phyloP scores from a whole-genome alignment of 2,113 vertebrate species.

The Ophthalmolycus amberensis region DNA sequence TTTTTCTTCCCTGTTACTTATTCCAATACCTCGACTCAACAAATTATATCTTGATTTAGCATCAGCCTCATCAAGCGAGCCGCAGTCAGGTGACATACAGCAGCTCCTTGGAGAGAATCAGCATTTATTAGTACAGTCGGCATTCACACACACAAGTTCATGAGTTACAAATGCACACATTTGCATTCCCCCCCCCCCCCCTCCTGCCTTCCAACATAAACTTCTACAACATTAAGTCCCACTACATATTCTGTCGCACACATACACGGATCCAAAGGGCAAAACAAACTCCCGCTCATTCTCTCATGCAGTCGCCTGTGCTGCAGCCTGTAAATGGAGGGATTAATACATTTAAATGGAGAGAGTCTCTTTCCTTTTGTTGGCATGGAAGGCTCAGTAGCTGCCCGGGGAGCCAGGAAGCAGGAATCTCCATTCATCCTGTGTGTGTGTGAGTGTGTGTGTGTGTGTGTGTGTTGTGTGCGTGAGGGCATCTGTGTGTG shows the following conservation, averaged over 20 bases:
- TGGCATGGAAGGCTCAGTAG: conserved; percentile 54
- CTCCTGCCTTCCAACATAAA: conserved; percentile 16
- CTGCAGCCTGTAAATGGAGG: conserved; percentile 54
- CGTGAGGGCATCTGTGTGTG: not conserved
- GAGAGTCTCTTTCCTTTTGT: conserved; percentile 56
- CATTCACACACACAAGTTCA: not conserved
- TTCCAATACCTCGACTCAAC: not conserved
- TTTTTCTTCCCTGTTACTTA: not conserved
- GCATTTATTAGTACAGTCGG: not conserved
- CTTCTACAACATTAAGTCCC: conserved; percentile 14
- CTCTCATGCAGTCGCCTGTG: conserved; percentile 30
- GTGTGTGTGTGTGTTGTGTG: conserved; percentile 9
- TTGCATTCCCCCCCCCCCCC: conserved; percentile 1
- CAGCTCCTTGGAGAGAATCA: not conserved
- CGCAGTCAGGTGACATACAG: not conserved
- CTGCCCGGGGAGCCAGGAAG: conserved; percentile 63
- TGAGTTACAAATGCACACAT: conserved; percentile 5
- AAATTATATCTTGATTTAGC: not conserved
- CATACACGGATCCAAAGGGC: conserved; percentile 22
- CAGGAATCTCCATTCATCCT: conserved; percentile 41
- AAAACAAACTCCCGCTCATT: conserved; percentile 29
- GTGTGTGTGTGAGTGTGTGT: conserved; percentile 13
- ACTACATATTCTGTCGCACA: not conserved
- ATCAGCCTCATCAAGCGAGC: conserved; percentile 1
- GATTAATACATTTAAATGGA: conserved; percentile 67